Conservation (phyloP, 2,113 vertebrate genomes). For the Dromaius novaehollandiae region DNA sequence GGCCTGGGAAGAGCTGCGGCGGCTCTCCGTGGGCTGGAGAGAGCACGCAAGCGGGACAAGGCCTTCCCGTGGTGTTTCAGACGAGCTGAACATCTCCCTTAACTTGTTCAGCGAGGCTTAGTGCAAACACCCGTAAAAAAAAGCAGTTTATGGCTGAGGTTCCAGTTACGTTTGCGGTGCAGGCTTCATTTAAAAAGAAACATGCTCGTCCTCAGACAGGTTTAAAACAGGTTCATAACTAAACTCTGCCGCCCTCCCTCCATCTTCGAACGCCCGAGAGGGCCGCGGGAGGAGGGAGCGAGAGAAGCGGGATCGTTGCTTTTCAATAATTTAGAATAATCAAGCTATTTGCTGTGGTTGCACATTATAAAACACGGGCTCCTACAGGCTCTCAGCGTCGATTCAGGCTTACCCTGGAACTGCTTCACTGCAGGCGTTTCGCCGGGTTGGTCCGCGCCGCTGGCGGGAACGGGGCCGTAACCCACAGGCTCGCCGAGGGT, state of each 20-base stretch:
- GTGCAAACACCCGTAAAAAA: conserved; percentile 34
- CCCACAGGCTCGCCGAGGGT: neutral
- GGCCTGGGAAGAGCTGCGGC: neutral
- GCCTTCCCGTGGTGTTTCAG: conserved; percentile 31
- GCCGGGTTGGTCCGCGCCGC: fast-evolving
- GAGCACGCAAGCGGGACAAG: neutral
- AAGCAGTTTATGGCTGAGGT: neutral
- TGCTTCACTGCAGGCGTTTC: neutral
- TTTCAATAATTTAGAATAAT: neutral
- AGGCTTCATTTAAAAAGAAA: conserved; percentile 31
- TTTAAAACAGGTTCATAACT: neutral
- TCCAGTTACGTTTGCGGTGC: neutral
- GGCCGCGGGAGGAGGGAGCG: neutral
- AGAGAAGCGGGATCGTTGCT: neutral
- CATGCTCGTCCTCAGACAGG: neutral
- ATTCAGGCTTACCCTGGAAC: neutral
- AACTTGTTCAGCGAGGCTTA: conserved; percentile 44
- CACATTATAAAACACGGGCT: neutral
- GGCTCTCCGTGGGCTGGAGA: neutral
- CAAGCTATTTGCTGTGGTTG: neutral
- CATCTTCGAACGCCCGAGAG: neutral
- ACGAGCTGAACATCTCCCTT: conserved; percentile 38
- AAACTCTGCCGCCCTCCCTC: neutral
- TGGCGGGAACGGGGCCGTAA: neutral
- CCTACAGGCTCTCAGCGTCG: neutral